phyloP scores from a whole-genome alignment of 92 coral and sea anemone genomes.

The Bergia sp. region DNA sequence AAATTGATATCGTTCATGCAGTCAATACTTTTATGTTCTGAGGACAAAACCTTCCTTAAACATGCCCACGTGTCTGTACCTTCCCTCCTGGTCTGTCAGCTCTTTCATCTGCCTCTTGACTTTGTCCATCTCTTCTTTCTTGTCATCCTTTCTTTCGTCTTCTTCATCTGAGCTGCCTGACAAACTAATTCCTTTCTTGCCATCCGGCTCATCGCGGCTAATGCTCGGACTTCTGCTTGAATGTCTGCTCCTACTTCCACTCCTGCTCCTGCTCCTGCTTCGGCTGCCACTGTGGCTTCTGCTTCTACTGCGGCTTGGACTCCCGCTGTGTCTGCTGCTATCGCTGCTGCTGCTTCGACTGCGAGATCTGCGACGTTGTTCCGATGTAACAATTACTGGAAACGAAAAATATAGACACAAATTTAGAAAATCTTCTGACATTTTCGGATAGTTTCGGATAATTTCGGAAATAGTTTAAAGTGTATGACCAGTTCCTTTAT shows the following conservation, averaged over 20 bases:
- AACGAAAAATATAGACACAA: not conserved
- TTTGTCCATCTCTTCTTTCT: slow-evolving; percentile 2
- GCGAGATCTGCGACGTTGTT: slow-evolving; percentile 46
- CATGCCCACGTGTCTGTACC: not conserved
- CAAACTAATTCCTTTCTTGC: not conserved
- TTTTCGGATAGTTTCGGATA: too few species aligned
- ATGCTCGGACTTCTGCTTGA: slow-evolving; percentile 35
- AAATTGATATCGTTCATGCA: too few species aligned
- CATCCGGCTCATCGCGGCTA: slow-evolving; percentile 19
- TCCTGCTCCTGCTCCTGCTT: slow-evolving; percentile 64
- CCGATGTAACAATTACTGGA: slow-evolving; percentile 24
- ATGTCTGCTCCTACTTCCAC: slow-evolving; percentile 51
- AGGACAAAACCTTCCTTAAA: not conserved
- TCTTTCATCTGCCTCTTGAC: slow-evolving; percentile 23
- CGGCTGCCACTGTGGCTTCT: slow-evolving; percentile 61
- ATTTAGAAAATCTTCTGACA: too few species aligned
- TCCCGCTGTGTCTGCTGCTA: slow-evolving; percentile 49
- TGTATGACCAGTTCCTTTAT: too few species aligned
- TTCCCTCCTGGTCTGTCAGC: slow-evolving; percentile 31
- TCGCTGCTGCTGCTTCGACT: slow-evolving; percentile 53
- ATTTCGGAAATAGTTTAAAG: too few species aligned
- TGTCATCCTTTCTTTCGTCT: slow-evolving; percentile 2
- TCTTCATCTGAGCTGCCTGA: slow-evolving; percentile 34
- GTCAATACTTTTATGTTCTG: too few species aligned
- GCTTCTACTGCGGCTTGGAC: slow-evolving; percentile 71